phyloP scores from a whole-genome alignment of 2,113 vertebrate species.

The Colinus virginianus region DNA sequence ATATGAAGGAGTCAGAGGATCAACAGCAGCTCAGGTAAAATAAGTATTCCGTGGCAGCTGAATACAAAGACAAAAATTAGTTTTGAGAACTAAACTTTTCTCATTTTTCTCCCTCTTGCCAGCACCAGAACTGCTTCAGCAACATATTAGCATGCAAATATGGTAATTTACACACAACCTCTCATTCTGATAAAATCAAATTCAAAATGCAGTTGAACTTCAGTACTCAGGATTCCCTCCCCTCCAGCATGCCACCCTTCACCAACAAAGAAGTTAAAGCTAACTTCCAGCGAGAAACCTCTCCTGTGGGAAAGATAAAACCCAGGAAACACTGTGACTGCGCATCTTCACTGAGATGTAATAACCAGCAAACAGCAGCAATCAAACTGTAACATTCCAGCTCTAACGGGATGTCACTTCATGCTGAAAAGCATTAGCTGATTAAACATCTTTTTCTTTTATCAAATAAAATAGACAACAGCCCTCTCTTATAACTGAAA shows the following conservation, averaged over 20 bases:
- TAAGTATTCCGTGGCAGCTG: conserved; percentile 64
- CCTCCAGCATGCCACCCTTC: not conserved
- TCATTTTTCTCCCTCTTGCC: not conserved
- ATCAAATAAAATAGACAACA: not conserved
- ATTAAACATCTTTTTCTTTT: not conserved
- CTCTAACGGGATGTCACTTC: not conserved
- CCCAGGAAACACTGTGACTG: not conserved
- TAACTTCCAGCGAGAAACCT: not conserved
- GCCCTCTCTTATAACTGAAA: not conserved
- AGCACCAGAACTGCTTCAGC: conserved; percentile 37
- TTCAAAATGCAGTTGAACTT: not conserved
- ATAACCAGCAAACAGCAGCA: not conserved
- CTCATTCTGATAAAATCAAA: not conserved
- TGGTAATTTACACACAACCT: not conserved
- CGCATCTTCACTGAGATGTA: not conserved
- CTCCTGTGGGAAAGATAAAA: not conserved
- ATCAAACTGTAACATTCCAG: not conserved
- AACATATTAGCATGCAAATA: not conserved
- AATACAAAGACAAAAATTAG: conserved; percentile 11
- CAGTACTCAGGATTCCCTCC: not conserved
- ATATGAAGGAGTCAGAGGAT: conserved; percentile 38
- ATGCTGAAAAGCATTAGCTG: not conserved
- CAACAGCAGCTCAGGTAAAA: conserved; percentile 26
- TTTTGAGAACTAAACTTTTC: conserved; percentile 2
- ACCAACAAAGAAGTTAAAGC: not conserved